A percentile compares a stretch with the other conserved stretches of the same genome.
Conservation (phyloP, 92 coral and sea anemone genomes). For the Epizoanthus rinbou region DNA sequence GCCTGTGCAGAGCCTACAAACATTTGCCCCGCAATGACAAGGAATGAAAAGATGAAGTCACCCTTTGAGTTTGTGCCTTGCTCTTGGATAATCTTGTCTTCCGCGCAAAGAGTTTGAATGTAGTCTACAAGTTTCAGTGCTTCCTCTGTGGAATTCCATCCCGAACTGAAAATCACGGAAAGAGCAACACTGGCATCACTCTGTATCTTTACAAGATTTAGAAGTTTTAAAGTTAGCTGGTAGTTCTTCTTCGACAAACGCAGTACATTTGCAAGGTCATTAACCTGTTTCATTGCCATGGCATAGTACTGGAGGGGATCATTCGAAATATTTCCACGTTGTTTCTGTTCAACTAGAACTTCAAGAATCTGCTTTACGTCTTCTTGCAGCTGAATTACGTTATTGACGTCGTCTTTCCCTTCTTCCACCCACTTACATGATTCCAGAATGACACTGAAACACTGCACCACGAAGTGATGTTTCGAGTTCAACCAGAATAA, state of each 20-base stretch:
- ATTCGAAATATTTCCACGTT: neutral
- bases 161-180: neutral
- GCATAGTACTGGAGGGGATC: too few species aligned
- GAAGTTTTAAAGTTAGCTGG: neutral
- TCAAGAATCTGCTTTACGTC: too few species aligned
- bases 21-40: neutral
- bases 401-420: neutral
- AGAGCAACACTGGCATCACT: conserved; percentile 19
- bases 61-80: too few species aligned
- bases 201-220: conserved; percentile 18
- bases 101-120: neutral
- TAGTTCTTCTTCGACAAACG: too few species aligned
- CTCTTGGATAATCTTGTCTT: too few species aligned
- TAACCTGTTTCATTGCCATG: too few species aligned
- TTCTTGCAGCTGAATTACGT: too few species aligned
- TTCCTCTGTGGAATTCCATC: conserved; percentile 19
- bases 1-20: neutral
- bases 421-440: conserved; percentile 31
- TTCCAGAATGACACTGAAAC: conserved; percentile 47
- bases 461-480: conserved; percentile 34
- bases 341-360: too few species aligned
- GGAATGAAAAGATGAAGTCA: too few species aligned
- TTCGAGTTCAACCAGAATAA: conserved; percentile 22
- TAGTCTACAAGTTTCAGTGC: neutral
- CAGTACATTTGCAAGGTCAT: too few species aligned